These are phyloP conservation scores for Geophilus truncorum DNA, from an alignment of 2,888 invertebrate genomes.

Conservation along the genomic window DNA sequence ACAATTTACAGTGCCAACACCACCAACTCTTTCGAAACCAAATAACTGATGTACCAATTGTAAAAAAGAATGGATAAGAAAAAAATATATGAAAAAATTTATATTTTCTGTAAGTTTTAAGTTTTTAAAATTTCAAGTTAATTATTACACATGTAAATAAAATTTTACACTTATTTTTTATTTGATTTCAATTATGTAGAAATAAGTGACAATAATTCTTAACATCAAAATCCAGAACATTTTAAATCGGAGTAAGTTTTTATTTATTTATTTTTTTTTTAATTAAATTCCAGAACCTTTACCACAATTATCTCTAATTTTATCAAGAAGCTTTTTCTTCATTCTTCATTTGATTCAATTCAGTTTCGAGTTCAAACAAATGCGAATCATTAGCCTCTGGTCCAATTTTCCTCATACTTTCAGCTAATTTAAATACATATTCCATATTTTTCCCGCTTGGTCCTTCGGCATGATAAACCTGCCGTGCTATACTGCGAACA, in stretches of 20 bases:
- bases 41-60: no score
- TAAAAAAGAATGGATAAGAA: no score
- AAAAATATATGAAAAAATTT: no score
- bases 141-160: no score
- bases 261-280: neutral
- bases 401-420: constrained; percentile 68
- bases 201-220: neutral
- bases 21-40: no score
- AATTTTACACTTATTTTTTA: neutral
- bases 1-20: no score
- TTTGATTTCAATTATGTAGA: no score
- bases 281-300: neutral
- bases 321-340: neutral
- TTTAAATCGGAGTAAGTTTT: neutral
- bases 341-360: constrained; percentile 48
- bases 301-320: neutral
- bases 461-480: constrained; percentile 66
- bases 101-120: no score
- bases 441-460: constrained; percentile 88
- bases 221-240: no score
- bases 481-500: constrained; percentile 69
- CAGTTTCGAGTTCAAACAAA: constrained; percentile 65
- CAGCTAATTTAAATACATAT: constrained; percentile 78
- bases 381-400: constrained; percentile 71
- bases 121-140: no score